Percentiles rank a stretch among this genome's conserved stretches.
phyloP scores from a whole-genome alignment of 2,888 invertebrate species.

The Dicyrtoma fusca region DNA sequence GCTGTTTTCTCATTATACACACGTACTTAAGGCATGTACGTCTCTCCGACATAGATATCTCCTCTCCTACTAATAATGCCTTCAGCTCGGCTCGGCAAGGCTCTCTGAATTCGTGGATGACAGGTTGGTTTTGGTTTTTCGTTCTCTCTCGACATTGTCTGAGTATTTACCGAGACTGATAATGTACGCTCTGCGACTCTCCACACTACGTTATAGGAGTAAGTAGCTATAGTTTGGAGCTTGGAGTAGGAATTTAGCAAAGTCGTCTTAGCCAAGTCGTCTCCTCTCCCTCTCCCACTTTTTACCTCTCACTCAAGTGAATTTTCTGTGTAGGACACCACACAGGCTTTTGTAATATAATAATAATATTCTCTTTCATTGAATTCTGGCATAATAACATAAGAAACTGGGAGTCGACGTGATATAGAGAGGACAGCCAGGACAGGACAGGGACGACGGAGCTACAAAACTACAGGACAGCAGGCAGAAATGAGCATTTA shows the following conservation, averaged over 20 bases:
- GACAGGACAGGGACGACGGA: neutral
- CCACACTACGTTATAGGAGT: neutral
- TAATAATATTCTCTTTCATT: too few species aligned
- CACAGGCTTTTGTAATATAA: too few species aligned
- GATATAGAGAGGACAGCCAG: neutral
- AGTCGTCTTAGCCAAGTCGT: too few species aligned
- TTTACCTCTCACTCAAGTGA: neutral
- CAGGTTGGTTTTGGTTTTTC: slow-evolving; percentile 28
- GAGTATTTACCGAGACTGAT: too few species aligned
- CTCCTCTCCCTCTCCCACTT: neutral
- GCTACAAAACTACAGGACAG: too few species aligned
- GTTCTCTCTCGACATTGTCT: neutral
- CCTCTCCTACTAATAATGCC: slow-evolving; percentile 16
- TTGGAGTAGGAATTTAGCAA: too few species aligned
- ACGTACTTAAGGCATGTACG: too few species aligned
- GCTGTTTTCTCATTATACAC: slow-evolving; percentile 9
- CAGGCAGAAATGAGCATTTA: too few species aligned
- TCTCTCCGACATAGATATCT: too few species aligned
- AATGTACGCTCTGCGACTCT: neutral
- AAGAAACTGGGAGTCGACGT: too few species aligned
- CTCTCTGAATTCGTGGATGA: slow-evolving; percentile 15
- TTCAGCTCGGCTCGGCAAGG: neutral
- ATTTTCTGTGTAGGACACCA: neutral
- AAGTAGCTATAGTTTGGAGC: too few species aligned
- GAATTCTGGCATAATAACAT: too few species aligned